Base-by-base conservation (phyloP, 2,113 vertebrate species). In the Strix uralensis region DNA sequence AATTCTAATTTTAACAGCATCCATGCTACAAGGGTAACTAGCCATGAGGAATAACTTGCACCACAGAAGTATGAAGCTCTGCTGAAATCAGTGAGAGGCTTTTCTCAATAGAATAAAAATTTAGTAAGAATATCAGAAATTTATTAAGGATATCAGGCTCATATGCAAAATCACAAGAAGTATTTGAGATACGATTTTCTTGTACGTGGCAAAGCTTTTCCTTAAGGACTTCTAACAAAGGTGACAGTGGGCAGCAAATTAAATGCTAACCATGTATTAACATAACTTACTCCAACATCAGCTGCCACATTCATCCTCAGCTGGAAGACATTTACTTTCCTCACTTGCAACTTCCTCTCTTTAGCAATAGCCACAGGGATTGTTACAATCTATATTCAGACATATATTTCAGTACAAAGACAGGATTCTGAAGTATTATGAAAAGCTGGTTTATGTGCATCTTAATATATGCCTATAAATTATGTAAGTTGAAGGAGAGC, bases 361-460 rank as follows among this genome's bases (percentile, higher is more conserved):
- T 84, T 36, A 94, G 52, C 81, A 74, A 84, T 8, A 71, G 86
- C 83, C 74, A 84, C 61, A n/a, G 72, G 75, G 57, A 87, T 66
- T 87, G 58, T 54, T 92, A 72, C 61, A 72, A 79, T 92, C 86
- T 26, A 79, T 81, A 92, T 42, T 77, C 83, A 84, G 34, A 49
- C n/a, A 63, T 15, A 61, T 67, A 91, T 75, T 90, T 84, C 47
- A 92, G 72, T 44, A 81, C 34, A 79, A 90, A 94, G 82, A 84
- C 91, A 96, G 40, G 69, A 87, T 87, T 87, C 83, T 89, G 61
- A 86, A 92, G 47, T 61, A 71, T 81, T 90, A 52, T 19, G 72
- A 92, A 96, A 67, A 54, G 52, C 36, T 84, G 52, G n/a, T 81
- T 93, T 78, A 89, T 75, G 61, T 83, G 73, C 81, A 58, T 69